Evolutionary conservation across 2,888 invertebrate species (phyloP).

Genomic region (Seira musarum): DNA sequence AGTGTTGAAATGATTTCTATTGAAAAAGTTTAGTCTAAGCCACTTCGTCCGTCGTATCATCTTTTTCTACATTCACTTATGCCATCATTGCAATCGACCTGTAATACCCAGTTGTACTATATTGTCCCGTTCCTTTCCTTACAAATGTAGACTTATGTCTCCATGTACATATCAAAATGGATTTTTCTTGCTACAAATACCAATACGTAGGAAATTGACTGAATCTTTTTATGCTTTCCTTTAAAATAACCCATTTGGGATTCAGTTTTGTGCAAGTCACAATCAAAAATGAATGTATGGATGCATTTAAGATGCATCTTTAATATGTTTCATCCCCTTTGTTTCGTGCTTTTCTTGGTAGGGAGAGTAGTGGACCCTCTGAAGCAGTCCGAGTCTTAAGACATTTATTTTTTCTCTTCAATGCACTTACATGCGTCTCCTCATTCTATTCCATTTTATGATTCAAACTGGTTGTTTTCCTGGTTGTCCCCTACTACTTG

Average conservation of each 20-base stretch:
- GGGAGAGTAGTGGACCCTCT: not conserved
- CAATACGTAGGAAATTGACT: too few species aligned
- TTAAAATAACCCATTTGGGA: not conserved
- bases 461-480: not conserved
- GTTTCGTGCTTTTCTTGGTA: not conserved
- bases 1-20: not conserved
- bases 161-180: too few species aligned
- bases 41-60: not conserved
- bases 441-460: not conserved
- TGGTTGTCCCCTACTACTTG: not conserved
- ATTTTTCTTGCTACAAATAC: too few species aligned
- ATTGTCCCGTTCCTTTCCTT: too few species aligned
- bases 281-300: conserved; percentile 55
- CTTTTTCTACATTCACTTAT: not conserved
- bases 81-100: not conserved
- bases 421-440: not conserved
- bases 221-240: not conserved
- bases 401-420: not conserved
- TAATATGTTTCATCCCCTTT: conserved; percentile 4
- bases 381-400: too few species aligned
- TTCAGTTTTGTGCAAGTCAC: conserved; percentile 32
- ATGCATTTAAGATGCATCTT: conserved; percentile 13
- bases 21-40: not conserved
- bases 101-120: too few species aligned
- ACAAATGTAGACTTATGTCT: too few species aligned